phyloP scores from a whole-genome alignment of 2,113 vertebrate species.

The Oryctolagus cuniculus region DNA sequence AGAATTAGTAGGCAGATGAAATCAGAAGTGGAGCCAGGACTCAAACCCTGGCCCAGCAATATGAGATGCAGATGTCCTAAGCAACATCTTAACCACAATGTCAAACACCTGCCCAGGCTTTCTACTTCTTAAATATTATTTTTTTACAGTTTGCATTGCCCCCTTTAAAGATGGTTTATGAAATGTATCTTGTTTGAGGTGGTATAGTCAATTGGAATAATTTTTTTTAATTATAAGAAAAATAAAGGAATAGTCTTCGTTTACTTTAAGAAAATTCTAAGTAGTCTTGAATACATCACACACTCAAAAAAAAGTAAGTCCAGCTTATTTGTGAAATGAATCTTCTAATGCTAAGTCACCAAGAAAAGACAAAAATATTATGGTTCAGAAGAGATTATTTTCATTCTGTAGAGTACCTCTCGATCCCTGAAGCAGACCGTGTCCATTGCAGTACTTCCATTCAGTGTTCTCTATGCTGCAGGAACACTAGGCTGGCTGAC shows the following conservation, averaged over 20 bases:
- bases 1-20: too few species aligned
- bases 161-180: slow-evolving; percentile 20
- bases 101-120: neutral
- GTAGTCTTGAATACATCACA: slow-evolving; percentile 12
- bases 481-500: neutral
- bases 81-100: too few species aligned
- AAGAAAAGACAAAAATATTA: neutral
- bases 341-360: neutral
- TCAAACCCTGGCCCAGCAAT: too few species aligned
- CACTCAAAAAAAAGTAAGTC: neutral
- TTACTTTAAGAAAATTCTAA: slow-evolving; percentile 29
- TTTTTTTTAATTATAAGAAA: neutral
- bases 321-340: neutral
- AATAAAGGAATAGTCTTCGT: slow-evolving; percentile 12
- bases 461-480: neutral
- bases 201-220: neutral
- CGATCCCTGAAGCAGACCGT: neutral
- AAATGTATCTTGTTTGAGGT: slow-evolving; percentile 18
- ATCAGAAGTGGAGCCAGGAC: too few species aligned
- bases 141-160: neutral
- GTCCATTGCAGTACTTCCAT: neutral
- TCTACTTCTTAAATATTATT: neutral
- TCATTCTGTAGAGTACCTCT: neutral
- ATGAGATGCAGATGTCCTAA: too few species aligned
- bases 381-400: neutral